Base-by-base conservation (phyloP, 1,140 invertebrate genomes). In the Leucophenga varia region DNA sequence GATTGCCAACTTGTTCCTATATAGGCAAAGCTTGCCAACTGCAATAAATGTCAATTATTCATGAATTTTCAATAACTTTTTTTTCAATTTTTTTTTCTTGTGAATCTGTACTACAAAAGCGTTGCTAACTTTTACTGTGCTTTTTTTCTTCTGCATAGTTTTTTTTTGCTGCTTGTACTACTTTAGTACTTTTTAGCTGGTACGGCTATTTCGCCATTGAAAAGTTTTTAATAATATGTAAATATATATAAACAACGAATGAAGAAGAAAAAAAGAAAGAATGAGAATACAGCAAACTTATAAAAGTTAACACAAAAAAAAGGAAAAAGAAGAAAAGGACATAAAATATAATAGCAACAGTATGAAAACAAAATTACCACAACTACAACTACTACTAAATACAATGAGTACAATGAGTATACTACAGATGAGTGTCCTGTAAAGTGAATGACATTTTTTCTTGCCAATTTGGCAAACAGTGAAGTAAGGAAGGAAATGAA, bases 21-120 rank as follows among this genome's bases (percentile, higher is more conserved):
- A 65, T 61, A 61, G 53, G 58, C 61, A 65, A 65, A n/a, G 61
- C 49, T 65, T 65, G 61, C 61, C 61, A 65, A 65, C 61, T 65
- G 61, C 61, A 65, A 65, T 65, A 65, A 65, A 65, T 65, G 61
- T 65, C 61, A 65, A 65, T 65, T 65, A 65, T 65, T 65, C 58
- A 65, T 65, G 58, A 65, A 61, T 65, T 65, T 65, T 65, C 61
- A 65, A 65, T 65, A 65, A 65, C 61, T 65, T 58, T 55, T 12
- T 25, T 25, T 25, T n/a, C n/a, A n/a, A n/a, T n/a, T n/a, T n/a
- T n/a, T n/a, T n/a, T n/a, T n/a, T n/a, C n/a, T n/a, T n/a, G n/a
- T n/a, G n/a, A n/a, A n/a, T n/a, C n/a, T n/a, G n/a, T n/a, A n/a
- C n/a, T n/a, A n/a, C n/a, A n/a, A n/a, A n/a, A n/a, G n/a, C n/a